Evolutionary conservation across 2,113 vertebrate species (phyloP).

Genomic region (Cynocephalus volans): DNA sequence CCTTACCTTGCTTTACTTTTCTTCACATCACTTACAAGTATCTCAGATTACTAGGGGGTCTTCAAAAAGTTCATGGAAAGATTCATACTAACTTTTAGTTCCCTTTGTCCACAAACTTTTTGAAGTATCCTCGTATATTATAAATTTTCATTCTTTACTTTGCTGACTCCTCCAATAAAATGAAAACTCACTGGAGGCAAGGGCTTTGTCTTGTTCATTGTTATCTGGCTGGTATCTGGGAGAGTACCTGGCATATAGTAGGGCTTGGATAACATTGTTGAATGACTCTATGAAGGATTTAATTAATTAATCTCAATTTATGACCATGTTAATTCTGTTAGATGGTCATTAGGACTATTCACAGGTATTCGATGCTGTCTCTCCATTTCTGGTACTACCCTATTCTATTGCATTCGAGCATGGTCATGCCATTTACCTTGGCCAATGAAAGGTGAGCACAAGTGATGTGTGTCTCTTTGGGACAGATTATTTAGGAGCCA

Average conservation of each 20-base stretch:
- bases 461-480: neutral
- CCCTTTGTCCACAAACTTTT: no score
- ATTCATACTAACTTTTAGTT: no score
- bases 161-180: neutral
- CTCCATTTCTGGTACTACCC: neutral
- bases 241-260: neutral
- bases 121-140: no score
- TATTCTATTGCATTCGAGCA: neutral
- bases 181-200: neutral
- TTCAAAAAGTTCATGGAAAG: no score
- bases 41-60: neutral
- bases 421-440: neutral
- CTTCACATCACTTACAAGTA: neutral
- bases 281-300: neutral
- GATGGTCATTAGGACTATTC: neutral
- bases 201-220: neutral
- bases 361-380: neutral
- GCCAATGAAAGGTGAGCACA: neutral
- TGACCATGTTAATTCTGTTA: neutral
- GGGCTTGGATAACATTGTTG: neutral
- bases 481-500: neutral
- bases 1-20: neutral
- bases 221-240: neutral
- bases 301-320: neutral
- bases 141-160: neutral